These are phyloP conservation scores for Pyrgilauda ruficollis DNA, from an alignment of 2,113 vertebrate species.

Conservation along the genomic window DNA sequence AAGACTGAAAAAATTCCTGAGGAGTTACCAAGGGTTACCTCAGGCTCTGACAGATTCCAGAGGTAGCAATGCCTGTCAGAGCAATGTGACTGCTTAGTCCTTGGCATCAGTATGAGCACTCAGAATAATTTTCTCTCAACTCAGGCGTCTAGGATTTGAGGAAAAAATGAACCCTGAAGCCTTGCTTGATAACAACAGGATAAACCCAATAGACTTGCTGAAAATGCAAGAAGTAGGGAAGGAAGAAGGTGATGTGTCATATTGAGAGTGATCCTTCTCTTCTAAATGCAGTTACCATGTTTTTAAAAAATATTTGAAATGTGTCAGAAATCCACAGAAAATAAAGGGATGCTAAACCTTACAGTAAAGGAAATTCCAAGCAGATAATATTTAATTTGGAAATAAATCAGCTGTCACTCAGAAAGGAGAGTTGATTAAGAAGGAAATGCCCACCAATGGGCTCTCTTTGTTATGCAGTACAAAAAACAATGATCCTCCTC, in stretches of 20 bases:
- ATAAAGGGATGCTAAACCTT: background rate
- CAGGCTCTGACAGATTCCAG: background rate
- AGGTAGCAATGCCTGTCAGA: background rate
- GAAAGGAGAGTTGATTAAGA: background rate
- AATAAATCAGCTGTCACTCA: background rate
- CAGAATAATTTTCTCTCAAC: background rate
- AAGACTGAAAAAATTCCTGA: background rate
- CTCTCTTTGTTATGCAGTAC: background rate
- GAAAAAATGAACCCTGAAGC: background rate
- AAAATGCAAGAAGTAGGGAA: background rate
- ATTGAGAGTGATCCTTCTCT: background rate
- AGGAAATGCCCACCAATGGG: background rate
- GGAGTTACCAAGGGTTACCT: background rate
- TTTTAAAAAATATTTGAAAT: background rate
- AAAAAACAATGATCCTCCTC: too few relatives aligned
- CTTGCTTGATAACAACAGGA: background rate
- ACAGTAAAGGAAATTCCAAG: background rate
- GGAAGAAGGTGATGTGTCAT: background rate
- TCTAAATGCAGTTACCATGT: fast-evolving
- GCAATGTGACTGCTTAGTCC: background rate
- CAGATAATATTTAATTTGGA: background rate
- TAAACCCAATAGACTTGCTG: background rate
- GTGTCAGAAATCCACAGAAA: background rate
- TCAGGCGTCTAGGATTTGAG: background rate
- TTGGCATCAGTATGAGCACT: background rate